Evolutionary conservation across 2,113 vertebrate species (phyloP).

Genomic region (Nothoprocta perdicaria): DNA sequence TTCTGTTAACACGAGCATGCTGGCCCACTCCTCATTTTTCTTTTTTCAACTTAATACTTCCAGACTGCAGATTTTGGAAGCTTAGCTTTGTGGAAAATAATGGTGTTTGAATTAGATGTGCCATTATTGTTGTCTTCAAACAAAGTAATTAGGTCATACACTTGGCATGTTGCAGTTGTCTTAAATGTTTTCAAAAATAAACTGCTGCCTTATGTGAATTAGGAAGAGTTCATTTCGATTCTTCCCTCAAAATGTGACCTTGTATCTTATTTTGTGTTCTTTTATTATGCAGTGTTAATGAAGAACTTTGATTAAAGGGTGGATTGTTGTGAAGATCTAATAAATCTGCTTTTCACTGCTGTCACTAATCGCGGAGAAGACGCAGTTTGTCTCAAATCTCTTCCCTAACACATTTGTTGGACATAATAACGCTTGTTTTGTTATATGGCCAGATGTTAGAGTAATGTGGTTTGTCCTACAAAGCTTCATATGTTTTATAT

Average conservation of each 20-base stretch:
- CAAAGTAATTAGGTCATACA: slow-evolving; percentile 39
- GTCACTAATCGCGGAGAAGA: slow-evolving; percentile 30
- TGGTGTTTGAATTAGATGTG: slow-evolving; percentile 15
- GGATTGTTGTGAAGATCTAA: slow-evolving; percentile 18
- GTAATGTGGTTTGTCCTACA: neutral
- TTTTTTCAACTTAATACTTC: neutral
- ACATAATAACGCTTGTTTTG: slow-evolving; percentile 42
- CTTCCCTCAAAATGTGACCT: slow-evolving; percentile 10
- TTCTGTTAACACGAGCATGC: neutral
- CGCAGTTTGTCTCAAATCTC: slow-evolving; percentile 36
- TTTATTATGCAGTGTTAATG: neutral
- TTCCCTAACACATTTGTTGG: neutral
- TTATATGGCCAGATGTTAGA: neutral
- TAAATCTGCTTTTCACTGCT: slow-evolving; percentile 38
- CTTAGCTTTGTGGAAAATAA: slow-evolving; percentile 36
- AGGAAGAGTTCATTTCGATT: slow-evolving; percentile 5
- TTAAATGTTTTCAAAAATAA: neutral
- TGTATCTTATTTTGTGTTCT: slow-evolving; percentile 24
- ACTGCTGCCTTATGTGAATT: neutral
- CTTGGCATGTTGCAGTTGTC: slow-evolving; percentile 38
- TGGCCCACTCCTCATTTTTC: neutral
- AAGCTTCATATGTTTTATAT: slow-evolving; percentile 19
- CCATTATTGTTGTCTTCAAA: slow-evolving; percentile 46
- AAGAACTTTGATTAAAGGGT: slow-evolving; percentile 35
- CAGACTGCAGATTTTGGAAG: neutral